These are phyloP conservation scores for Paracentrotus lividus DNA, from an alignment of 53 echinoderm and acorn worm species.

Conservation along the genomic window DNA sequence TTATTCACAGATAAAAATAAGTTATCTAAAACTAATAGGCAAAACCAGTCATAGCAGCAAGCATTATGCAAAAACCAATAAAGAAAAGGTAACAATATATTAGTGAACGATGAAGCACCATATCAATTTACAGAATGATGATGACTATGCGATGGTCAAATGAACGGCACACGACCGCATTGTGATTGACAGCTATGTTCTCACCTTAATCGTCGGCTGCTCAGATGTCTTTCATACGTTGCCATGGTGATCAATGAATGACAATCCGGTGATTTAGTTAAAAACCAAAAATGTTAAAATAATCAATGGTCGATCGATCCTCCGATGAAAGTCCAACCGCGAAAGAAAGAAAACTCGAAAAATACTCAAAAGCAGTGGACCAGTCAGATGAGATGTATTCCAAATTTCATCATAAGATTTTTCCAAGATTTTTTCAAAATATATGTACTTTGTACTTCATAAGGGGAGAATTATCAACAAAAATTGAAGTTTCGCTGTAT, in stretches of 20 bases:
- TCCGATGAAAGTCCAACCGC: background rate
- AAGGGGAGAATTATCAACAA: background rate
- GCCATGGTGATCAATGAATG: slow-evolving; percentile 59
- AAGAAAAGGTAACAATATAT: no score
- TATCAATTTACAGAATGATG: no score
- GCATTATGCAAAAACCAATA: no score
- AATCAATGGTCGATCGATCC: slow-evolving; percentile 1
- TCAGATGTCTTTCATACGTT: slow-evolving; percentile 58
- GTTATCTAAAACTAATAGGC: no score
- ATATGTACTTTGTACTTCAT: no score
- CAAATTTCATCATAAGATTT: background rate
- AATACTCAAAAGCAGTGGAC: background rate
- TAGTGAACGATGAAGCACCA: no score
- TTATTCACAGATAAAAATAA: no score
- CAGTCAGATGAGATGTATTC: background rate
- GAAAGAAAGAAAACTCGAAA: background rate
- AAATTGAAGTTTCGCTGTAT: background rate
- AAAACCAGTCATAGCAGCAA: no score
- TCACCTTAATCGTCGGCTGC: slow-evolving; percentile 28
- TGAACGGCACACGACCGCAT: background rate
- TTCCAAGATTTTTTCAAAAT: background rate
- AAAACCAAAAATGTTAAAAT: background rate
- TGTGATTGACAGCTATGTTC: background rate
- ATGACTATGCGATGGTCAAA: no score
- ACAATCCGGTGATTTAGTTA: background rate